Evolutionary conservation across 2,888 invertebrate species (phyloP).

Genomic region (Deilephila elpenor): DNA sequence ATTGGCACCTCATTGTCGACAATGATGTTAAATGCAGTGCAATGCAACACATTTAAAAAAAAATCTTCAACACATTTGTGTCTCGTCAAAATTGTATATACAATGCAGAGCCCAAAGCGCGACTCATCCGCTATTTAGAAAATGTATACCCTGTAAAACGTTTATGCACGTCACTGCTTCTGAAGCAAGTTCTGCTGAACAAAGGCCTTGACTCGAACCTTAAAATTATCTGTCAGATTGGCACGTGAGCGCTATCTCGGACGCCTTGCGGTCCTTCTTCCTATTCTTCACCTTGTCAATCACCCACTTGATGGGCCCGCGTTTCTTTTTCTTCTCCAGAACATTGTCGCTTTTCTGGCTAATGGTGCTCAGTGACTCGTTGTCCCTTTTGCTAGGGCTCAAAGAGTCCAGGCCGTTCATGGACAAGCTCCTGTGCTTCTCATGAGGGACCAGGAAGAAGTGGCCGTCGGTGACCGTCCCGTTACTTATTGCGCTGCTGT

Average conservation of each 20-base stretch:
- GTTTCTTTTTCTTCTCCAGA: constrained; percentile 43
- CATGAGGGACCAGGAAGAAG: constrained; percentile 43
- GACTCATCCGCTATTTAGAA: no score
- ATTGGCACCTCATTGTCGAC: no score
- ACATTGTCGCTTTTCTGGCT: constrained; percentile 43
- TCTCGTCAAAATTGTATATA: no score
- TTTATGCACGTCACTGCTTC: no score
- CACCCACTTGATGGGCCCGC: constrained; percentile 35
- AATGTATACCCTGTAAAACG: no score
- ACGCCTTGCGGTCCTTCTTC: constrained; percentile 41
- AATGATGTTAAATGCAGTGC: no score
- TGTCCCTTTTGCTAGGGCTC: constrained; percentile 39
- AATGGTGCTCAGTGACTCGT: constrained; percentile 46
- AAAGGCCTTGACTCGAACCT: neutral
- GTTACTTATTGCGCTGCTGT: constrained; percentile 36
- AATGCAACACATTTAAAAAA: no score
- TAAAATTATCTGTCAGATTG: neutral
- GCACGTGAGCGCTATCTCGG: constrained; percentile 16
- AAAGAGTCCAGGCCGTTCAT: constrained; percentile 46
- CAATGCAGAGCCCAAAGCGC: no score
- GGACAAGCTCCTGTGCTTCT: constrained; percentile 42
- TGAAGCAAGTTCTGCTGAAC: no score
- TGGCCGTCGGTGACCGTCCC: constrained; percentile 40
- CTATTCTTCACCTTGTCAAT: constrained; percentile 36
- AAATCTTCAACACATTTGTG: no score